Percentiles rank a stretch among this genome's conserved stretches.
Conservation (phyloP, 2,888 invertebrate genomes). For the Aricia artaxerxes region DNA sequence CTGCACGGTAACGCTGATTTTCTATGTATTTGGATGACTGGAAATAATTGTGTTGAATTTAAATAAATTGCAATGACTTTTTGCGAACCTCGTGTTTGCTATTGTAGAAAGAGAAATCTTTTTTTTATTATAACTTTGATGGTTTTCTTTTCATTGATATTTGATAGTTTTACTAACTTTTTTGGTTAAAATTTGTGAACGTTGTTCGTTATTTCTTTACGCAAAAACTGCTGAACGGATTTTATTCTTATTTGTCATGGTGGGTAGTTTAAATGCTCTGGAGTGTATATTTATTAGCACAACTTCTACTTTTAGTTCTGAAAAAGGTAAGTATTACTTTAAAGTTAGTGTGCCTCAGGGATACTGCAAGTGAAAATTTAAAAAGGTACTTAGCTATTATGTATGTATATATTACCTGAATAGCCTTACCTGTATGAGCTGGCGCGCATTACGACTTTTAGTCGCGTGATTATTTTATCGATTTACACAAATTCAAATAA, state of each 20-base stretch:
- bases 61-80: background rate
- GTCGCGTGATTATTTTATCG: too few relatives aligned
- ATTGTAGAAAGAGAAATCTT: background rate
- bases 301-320: too few relatives aligned
- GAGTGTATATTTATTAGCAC: too few relatives aligned
- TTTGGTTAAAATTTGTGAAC: background rate
- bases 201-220: background rate
- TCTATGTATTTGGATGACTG: background rate
- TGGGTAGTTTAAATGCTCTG: background rate
- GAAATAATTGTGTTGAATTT: constrained; percentile 1
- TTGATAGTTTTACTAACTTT: background rate
- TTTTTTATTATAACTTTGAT: background rate
- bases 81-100: background rate
- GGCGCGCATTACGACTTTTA: too few relatives aligned
- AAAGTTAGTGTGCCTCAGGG: too few relatives aligned
- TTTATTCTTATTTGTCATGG: background rate
- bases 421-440: too few relatives aligned
- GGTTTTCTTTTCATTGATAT: background rate
- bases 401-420: too few relatives aligned
- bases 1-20: background rate
- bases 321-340: too few relatives aligned
- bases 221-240: background rate
- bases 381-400: too few relatives aligned
- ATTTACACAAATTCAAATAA: too few relatives aligned
- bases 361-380: too few relatives aligned